Evolutionary conservation across 2,113 vertebrate genomes (phyloP).

Genomic region (Rissa tridactyla): DNA sequence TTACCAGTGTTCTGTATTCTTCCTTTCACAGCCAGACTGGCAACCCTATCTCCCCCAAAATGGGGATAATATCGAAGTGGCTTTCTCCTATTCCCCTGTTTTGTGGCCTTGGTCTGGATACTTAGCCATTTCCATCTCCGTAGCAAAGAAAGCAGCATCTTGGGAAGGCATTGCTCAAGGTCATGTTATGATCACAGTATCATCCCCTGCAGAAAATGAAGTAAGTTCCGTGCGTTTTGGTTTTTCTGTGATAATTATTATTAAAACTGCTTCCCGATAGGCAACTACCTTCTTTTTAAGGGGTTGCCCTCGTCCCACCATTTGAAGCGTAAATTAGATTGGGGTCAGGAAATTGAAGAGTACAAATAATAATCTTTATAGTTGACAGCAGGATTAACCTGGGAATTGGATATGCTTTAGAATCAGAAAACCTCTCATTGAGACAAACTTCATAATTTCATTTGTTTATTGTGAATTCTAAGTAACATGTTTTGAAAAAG

Average conservation of each 20-base stretch:
- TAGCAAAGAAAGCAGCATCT: constrained; percentile 94
- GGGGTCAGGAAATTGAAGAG: background rate
- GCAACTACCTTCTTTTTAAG: background rate
- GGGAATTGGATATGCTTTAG: background rate
- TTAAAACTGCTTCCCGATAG: background rate
- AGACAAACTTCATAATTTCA: background rate
- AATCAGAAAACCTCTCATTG: background rate
- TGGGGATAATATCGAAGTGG: constrained; percentile 94
- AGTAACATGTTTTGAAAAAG: background rate
- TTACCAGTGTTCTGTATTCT: background rate
- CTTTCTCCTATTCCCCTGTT: constrained; percentile 91
- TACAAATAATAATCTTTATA: background rate
- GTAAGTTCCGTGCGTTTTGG: constrained; percentile 67
- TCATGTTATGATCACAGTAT: constrained; percentile 93
- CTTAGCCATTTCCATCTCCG: constrained; percentile 96
- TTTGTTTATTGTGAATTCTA: background rate
- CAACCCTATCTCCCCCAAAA: constrained; percentile 97
- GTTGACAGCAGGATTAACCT: background rate
- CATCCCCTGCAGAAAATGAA: constrained; percentile 89
- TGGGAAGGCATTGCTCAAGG: constrained; percentile 97
- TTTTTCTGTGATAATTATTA: background rate
- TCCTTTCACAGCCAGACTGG: constrained; percentile 88
- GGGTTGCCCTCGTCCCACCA: background rate
- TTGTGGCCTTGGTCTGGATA: constrained; percentile 98
- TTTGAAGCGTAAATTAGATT: background rate